Conservation (phyloP, 2,888 invertebrate genomes). For the Autographa pulchrina region DNA sequence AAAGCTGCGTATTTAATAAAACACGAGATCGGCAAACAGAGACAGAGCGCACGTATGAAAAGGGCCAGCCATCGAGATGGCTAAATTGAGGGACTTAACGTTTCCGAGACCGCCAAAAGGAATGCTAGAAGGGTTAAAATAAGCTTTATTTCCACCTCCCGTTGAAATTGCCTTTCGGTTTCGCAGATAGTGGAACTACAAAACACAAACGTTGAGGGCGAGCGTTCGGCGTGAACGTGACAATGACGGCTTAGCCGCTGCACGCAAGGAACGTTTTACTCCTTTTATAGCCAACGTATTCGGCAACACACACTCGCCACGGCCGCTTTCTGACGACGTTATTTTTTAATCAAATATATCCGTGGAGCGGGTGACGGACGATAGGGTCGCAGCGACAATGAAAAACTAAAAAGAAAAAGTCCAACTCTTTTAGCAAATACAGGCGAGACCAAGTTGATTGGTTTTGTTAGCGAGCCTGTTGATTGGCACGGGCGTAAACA, state of each 20-base stretch:
- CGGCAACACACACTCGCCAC: slow-evolving; percentile 76
- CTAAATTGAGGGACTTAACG: slow-evolving; percentile 59
- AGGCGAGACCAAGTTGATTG: slow-evolving; percentile 90
- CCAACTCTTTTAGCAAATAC: slow-evolving; percentile 88
- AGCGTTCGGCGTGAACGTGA: slow-evolving; percentile 78
- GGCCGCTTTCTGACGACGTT: slow-evolving; percentile 89
- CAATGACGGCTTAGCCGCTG: slow-evolving; percentile 87
- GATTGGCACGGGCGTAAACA: slow-evolving; percentile 88
- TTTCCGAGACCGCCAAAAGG: slow-evolving; percentile 56
- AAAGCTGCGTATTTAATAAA: slow-evolving; percentile 83
- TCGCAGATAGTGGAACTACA: slow-evolving; percentile 83
- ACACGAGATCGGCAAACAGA: slow-evolving; percentile 75
- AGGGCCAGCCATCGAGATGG: slow-evolving; percentile 50
- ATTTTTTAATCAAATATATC: slow-evolving; percentile 90
- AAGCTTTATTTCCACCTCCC: slow-evolving; percentile 58
- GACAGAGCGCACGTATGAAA: slow-evolving; percentile 49
- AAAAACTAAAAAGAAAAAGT: slow-evolving; percentile 88
- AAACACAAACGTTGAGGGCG: slow-evolving; percentile 76
- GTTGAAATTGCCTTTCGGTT: slow-evolving; percentile 71
- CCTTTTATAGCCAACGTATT: slow-evolving; percentile 79
- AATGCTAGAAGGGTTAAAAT: slow-evolving; percentile 47
- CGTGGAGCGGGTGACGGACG: slow-evolving; percentile 87
- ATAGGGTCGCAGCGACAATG: slow-evolving; percentile 87
- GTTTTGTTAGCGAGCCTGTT: slow-evolving; percentile 89
- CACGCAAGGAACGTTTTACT: slow-evolving; percentile 80